Evolutionary conservation across 2,113 vertebrate genomes (phyloP).

Genomic region (Tichodroma muraria): DNA sequence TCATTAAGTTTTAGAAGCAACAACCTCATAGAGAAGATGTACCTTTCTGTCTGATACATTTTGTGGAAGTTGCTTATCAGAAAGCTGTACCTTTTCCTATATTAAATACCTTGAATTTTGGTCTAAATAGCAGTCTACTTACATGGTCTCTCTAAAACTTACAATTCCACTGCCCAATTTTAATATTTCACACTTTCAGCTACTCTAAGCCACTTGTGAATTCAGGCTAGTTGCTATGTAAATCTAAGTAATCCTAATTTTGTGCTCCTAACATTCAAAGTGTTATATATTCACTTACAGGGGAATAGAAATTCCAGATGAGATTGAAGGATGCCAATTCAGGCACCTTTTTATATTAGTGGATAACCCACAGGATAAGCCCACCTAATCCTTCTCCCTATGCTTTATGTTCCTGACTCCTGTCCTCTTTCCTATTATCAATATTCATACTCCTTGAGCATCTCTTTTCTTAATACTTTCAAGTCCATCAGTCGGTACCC

Average conservation of each 20-base stretch:
- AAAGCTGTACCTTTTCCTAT: background rate
- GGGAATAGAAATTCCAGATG: background rate
- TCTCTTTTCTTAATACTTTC: background rate
- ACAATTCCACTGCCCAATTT: background rate
- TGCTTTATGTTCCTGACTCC: background rate
- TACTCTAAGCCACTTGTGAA: background rate
- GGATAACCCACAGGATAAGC: background rate
- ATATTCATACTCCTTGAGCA: background rate
- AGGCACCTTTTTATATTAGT: background rate
- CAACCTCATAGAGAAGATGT: background rate
- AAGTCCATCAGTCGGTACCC: background rate
- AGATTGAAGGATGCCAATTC: background rate
- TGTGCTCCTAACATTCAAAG: background rate
- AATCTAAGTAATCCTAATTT: background rate
- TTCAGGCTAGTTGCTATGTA: background rate
- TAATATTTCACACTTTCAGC: background rate
- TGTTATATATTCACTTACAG: background rate
- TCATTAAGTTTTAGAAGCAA: background rate
- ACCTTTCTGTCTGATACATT: background rate
- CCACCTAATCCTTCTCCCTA: background rate
- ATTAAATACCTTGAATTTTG: background rate
- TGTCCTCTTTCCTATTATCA: background rate
- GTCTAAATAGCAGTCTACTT: background rate
- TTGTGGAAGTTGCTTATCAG: background rate
- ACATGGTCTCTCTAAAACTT: background rate